A percentile compares a stretch with the other conserved stretches of the same genome.
Evolutionary conservation across 2,113 vertebrate species (phyloP).

Genomic region (Aix galericulata): DNA sequence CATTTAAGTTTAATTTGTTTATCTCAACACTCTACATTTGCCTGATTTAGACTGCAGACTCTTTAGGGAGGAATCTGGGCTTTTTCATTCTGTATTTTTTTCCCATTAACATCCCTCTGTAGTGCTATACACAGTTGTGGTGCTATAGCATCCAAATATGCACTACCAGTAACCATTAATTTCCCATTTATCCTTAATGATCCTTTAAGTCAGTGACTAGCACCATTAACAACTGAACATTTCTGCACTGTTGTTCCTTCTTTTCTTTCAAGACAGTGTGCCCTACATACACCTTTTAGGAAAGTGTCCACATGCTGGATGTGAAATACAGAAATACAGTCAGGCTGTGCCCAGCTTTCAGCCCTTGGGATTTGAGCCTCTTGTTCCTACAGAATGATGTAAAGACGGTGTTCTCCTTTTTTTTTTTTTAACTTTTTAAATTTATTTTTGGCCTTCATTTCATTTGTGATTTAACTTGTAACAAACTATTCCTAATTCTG

Average conservation of each 20-base stretch:
- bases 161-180: neutral
- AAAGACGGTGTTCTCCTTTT: neutral
- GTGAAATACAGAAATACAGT: neutral
- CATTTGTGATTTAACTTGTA: neutral
- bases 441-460: neutral
- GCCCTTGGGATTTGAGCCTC: neutral
- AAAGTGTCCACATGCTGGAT: neutral
- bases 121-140: neutral
- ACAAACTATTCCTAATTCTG: neutral
- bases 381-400: neutral
- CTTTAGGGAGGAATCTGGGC: neutral
- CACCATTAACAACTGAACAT: neutral
- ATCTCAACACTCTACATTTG: neutral
- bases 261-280: neutral
- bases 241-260: neutral
- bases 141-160: neutral
- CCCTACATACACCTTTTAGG: neutral
- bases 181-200: constrained; percentile 14
- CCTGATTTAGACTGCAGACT: neutral
- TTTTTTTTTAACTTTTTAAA: neutral
- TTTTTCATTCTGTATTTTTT: neutral
- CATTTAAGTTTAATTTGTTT: neutral
- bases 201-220: neutral
- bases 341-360: neutral
- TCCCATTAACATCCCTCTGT: constrained; percentile 5